Conservation (phyloP, 2,797 vertebrate genomes). For the Chiloscyllium punctatum region DNA sequence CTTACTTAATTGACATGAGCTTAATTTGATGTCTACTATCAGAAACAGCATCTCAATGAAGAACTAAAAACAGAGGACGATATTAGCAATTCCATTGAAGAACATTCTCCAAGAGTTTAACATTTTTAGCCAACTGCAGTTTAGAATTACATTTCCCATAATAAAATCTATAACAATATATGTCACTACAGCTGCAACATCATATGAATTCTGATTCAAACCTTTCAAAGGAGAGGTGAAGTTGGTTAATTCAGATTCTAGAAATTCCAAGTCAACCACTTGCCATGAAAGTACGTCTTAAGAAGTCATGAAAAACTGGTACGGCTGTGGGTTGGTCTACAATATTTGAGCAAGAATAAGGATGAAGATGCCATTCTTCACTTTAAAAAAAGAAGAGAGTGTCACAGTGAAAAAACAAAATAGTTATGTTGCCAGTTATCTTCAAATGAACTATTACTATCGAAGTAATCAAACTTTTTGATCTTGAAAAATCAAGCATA, state of each 20-base stretch:
- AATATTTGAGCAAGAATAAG: conserved; percentile 37
- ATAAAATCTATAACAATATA: neutral
- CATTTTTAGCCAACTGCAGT: neutral
- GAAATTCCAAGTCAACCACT: conserved; percentile 33
- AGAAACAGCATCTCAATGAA: neutral
- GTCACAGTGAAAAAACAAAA: conserved; percentile 32
- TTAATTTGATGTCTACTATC: neutral
- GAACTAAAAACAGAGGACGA: neutral
- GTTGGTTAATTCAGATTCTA: conserved; percentile 36
- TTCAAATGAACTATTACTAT: neutral
- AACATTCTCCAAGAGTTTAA: neutral
- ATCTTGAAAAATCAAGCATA: neutral
- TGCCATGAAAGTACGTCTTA: conserved; percentile 33
- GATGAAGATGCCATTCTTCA: conserved; percentile 34
- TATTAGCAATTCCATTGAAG: neutral
- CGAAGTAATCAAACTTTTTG: neutral
- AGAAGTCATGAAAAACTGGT: conserved; percentile 34
- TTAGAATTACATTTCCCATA: neutral
- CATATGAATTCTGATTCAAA: conserved; percentile 32
- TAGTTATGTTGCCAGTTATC: neutral
- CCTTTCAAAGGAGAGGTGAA: conserved; percentile 32
- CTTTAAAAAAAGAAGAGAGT: conserved; percentile 35
- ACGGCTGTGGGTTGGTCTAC: conserved; percentile 34
- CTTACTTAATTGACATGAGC: neutral
- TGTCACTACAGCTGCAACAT: conserved; percentile 32